phyloP scores from a whole-genome alignment of 2,888 invertebrate genomes.

The Eupithecia inturbata region DNA sequence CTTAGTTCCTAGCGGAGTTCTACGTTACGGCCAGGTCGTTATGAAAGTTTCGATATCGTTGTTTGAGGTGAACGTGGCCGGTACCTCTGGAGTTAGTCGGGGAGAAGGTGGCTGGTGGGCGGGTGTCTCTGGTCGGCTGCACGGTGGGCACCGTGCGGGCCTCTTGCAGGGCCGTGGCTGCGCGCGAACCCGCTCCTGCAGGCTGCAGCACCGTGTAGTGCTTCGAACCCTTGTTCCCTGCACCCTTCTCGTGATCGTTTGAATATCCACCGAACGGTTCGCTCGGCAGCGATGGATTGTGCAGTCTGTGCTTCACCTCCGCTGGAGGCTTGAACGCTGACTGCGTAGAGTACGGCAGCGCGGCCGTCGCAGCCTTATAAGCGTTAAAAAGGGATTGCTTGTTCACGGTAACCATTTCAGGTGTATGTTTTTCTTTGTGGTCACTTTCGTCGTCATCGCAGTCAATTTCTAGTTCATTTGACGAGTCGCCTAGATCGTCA shows the following conservation, averaged over 20 bases:
- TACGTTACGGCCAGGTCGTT: constrained; percentile 76
- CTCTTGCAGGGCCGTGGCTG: constrained; percentile 92
- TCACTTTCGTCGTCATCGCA: constrained; percentile 85
- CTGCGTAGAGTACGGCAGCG: constrained; percentile 88
- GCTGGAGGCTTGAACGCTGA: constrained; percentile 92
- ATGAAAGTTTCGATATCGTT: constrained; percentile 76
- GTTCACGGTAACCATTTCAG: constrained; percentile 78
- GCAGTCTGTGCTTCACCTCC: constrained; percentile 85
- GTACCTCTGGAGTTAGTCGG: constrained; percentile 91
- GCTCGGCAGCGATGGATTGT: constrained; percentile 79
- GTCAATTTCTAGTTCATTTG: constrained; percentile 91
- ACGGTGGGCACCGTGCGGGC: constrained; percentile 83
- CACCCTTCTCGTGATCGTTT: constrained; percentile 76
- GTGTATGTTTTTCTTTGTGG: constrained; percentile 76
- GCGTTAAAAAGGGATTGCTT: constrained; percentile 83
- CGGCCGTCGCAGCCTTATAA: constrained; percentile 82
- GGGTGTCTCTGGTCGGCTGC: constrained; percentile 79
- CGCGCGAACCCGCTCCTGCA: constrained; percentile 91
- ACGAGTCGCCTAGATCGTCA: constrained; percentile 90
- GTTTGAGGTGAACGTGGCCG: constrained; percentile 62
- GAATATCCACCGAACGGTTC: constrained; percentile 91
- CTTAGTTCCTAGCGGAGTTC: constrained; percentile 75
- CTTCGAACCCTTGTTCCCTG: constrained; percentile 84
- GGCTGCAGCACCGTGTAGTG: constrained; percentile 95
- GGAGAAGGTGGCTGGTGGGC: constrained; percentile 85